Evolutionary conservation across 2,888 invertebrate species (phyloP).

Genomic region (Ichneumon xanthorius): DNA sequence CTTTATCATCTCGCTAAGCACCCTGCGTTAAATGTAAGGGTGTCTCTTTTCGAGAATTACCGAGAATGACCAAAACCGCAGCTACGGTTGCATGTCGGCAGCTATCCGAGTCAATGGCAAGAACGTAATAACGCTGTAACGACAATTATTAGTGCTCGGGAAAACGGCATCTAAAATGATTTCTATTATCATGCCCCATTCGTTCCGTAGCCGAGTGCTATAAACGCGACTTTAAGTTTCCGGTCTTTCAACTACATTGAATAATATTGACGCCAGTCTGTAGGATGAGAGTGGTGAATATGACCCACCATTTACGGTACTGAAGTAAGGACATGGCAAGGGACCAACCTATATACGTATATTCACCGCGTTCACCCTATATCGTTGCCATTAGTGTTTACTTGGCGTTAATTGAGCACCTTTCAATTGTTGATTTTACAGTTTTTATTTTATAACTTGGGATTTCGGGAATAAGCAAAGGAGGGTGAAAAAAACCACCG

Average conservation of each 20-base stretch:
- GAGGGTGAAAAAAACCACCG: too few relatives aligned
- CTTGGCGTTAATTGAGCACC: neutral
- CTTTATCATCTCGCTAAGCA: constrained; percentile 13
- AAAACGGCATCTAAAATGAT: neutral
- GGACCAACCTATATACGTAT: too few relatives aligned
- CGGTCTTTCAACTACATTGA: neutral
- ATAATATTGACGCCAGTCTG: neutral
- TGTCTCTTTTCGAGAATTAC: constrained; percentile 1
- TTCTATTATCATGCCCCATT: neutral
- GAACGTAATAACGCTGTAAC: constrained; percentile 8
- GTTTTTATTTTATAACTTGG: neutral
- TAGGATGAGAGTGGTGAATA: neutral
- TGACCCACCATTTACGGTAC: neutral
- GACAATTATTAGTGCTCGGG: constrained; percentile 22
- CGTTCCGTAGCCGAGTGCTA: neutral
- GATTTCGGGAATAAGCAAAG: neutral
- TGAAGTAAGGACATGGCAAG: neutral
- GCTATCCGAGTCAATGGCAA: constrained; percentile 5
- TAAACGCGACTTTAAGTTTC: neutral
- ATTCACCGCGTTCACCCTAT: too few relatives aligned
- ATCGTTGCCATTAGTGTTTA: neutral
- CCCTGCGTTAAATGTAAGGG: constrained; percentile 17
- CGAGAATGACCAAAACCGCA: constrained; percentile 27
- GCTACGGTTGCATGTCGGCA: neutral
- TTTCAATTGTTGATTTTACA: neutral